Evolutionary conservation across 2,888 invertebrate species (phyloP).

Genomic region (Lepidochrysops patricia): DNA sequence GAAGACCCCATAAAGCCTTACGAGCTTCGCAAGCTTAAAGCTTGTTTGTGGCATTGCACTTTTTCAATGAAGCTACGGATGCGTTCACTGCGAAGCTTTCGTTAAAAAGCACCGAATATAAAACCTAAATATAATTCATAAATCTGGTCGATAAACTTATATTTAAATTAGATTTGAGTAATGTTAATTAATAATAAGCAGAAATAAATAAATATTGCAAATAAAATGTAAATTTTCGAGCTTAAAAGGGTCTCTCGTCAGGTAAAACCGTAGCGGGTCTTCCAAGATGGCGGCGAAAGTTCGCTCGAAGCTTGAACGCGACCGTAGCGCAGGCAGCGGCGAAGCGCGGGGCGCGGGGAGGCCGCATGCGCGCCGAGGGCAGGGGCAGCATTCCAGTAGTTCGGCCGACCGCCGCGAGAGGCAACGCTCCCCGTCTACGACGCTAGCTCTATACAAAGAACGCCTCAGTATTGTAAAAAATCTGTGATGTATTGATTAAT

Average conservation of each 20-base stretch:
- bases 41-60: conserved; percentile 34
- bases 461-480: conserved; percentile 70
- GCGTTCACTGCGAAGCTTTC: conserved; percentile 28
- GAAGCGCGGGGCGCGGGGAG: conserved; percentile 30
- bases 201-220: background rate
- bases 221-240: background rate
- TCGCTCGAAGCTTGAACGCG: conserved; percentile 54
- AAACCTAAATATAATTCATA: background rate
- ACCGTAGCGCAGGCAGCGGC: conserved; percentile 35
- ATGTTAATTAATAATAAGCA: background rate
- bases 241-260: conserved; percentile 5
- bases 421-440: conserved; percentile 46
- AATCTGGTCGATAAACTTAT: background rate
- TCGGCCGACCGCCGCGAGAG: conserved; percentile 55
- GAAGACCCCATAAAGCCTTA: conserved; percentile 27
- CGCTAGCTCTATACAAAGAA: conserved; percentile 67
- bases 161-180: background rate
- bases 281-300: conserved; percentile 37
- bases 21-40: conserved; percentile 29
- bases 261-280: conserved; percentile 22
- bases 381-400: conserved; percentile 68
- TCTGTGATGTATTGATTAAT: conserved; percentile 75
- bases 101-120: background rate
- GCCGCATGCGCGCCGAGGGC: conserved; percentile 63
- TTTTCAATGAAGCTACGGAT: conserved; percentile 31